Conservation (phyloP, 2,113 vertebrate species). For the Pelecanoides urinatrix region DNA sequence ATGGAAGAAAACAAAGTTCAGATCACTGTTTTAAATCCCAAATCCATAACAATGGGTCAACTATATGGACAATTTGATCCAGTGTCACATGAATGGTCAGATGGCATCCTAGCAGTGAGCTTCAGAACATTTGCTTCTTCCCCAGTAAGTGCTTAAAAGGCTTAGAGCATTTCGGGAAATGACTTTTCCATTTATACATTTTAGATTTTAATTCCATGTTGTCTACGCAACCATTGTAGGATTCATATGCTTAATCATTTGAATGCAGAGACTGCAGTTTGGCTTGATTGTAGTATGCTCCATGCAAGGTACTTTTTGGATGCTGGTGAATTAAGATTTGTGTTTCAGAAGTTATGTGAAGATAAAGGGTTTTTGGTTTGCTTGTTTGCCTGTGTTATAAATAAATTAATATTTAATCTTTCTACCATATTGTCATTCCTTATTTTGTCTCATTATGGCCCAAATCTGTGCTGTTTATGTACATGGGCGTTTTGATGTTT, state of each 20-base stretch:
- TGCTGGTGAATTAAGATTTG: background rate
- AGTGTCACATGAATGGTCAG: slow-evolving; percentile 91
- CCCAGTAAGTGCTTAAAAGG: slow-evolving; percentile 64
- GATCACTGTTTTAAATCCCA: slow-evolving; percentile 90
- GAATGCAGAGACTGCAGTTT: background rate
- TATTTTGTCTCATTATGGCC: background rate
- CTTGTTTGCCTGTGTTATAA: background rate
- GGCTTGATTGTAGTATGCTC: background rate
- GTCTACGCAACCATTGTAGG: background rate
- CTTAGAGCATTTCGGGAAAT: background rate
- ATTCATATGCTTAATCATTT: background rate
- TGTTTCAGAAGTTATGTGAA: background rate
- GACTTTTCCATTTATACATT: background rate
- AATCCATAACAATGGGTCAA: slow-evolving; percentile 91
- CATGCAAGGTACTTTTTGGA: background rate
- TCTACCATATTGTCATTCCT: background rate
- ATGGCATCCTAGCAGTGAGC: slow-evolving; percentile 87
- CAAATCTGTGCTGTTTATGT: background rate
- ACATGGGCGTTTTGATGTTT: background rate
- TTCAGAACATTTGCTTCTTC: slow-evolving; percentile 85
- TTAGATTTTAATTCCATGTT: background rate
- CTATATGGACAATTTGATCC: slow-evolving; percentile 89
- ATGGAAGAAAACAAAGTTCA: slow-evolving; percentile 91
- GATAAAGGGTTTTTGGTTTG: background rate
- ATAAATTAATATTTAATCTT: background rate